Conservation (phyloP, 1,140 invertebrate species). For the Aphelenchoides avenae region DNA sequence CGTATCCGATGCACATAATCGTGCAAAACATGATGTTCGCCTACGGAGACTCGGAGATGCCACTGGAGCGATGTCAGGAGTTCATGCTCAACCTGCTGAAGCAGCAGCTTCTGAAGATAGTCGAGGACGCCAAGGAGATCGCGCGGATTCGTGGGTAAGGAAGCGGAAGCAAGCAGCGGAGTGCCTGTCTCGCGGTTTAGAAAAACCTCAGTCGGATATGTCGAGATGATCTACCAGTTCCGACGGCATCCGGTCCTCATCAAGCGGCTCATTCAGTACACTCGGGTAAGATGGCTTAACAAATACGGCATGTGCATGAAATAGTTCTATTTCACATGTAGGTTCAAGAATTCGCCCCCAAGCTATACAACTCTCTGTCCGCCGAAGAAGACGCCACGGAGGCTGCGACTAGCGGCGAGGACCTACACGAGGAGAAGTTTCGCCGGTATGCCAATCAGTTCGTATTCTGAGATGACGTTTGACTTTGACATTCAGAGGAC, state of each 20-base stretch:
- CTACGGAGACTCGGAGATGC: constrained; percentile 24
- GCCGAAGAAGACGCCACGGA: too few species aligned
- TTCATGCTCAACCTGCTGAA: constrained; percentile 21
- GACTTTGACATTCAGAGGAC: constrained; percentile 11
- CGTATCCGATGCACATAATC: background rate
- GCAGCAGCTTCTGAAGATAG: constrained; percentile 12
- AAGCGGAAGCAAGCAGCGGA: too few species aligned
- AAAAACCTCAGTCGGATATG: too few species aligned
- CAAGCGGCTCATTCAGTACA: constrained; percentile 12
- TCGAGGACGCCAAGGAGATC: constrained; percentile 8
- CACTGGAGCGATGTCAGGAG: constrained; percentile 10
- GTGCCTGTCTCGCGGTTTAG: too few species aligned
- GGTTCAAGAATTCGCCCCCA: constrained; percentile 1
- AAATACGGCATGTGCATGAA: background rate
- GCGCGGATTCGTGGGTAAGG: background rate
- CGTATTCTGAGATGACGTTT: background rate
- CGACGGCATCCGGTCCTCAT: constrained; percentile 22
- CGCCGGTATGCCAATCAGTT: background rate
- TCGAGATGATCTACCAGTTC: constrained; percentile 2
- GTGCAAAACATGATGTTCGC: constrained; percentile 21
- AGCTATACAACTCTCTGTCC: too few species aligned
- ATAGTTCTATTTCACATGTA: background rate
- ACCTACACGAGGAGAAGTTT: constrained; percentile 5
- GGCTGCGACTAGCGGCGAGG: too few species aligned
- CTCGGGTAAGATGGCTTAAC: constrained; percentile 2